Conservation (phyloP, 35 echinoderm and acorn worm species). For the Lytechinus variegatus region DNA sequence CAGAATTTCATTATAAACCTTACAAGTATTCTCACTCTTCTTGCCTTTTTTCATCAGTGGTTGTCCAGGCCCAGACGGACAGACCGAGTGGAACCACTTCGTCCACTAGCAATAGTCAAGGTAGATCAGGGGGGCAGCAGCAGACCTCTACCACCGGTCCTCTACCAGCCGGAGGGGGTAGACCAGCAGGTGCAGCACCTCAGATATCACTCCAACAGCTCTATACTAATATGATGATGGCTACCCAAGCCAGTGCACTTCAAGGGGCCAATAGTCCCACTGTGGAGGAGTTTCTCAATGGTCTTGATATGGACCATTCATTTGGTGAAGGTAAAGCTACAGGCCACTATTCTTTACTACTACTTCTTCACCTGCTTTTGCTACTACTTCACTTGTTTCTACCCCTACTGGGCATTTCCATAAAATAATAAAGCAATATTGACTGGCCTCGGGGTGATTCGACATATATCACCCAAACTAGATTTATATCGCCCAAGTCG, state of each 20-base stretch:
- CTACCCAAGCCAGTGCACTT: not conserved
- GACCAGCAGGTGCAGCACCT: not conserved
- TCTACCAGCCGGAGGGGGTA: not conserved
- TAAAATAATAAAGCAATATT: too few species aligned
- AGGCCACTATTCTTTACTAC: not conserved
- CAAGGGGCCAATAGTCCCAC: slow-evolving; percentile 24
- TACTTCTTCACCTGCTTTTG: too few species aligned
- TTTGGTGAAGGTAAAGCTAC: slow-evolving; percentile 18
- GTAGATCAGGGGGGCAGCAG: not conserved
- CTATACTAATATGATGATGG: slow-evolving; percentile 28
- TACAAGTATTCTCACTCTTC: not conserved
- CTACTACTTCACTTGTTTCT: too few species aligned
- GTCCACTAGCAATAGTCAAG: not conserved
- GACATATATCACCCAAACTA: too few species aligned
- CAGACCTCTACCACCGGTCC: not conserved
- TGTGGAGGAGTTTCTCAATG: slow-evolving; percentile 32
- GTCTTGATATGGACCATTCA: slow-evolving; percentile 24
- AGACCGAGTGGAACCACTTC: not conserved
- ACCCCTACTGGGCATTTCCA: too few species aligned
- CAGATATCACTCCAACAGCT: slow-evolving; percentile 39
- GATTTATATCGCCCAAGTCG: too few species aligned
- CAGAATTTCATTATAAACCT: too few species aligned
- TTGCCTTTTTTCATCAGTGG: not conserved
- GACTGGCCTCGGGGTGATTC: too few species aligned
- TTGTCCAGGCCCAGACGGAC: not conserved